phyloP scores from a whole-genome alignment of 2,888 invertebrate genomes.

The Idaea dimidiata region DNA sequence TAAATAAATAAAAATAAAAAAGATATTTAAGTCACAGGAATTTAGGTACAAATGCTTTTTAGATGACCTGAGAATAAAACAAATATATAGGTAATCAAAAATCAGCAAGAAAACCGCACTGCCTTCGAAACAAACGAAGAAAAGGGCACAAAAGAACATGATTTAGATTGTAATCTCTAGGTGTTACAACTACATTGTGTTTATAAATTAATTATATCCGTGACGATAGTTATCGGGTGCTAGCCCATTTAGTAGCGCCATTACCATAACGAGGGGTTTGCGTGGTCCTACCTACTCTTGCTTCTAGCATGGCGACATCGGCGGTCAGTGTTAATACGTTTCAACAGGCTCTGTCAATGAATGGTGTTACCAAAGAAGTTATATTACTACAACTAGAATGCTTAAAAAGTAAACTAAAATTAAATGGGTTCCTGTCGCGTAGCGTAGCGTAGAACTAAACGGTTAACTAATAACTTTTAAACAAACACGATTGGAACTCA shows the following conservation, averaged over 20 bases:
- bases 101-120: conserved; percentile 7
- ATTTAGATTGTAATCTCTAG: conserved; percentile 6
- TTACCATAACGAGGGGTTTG: background rate
- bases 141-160: background rate
- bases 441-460: no score
- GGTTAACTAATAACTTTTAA: no score
- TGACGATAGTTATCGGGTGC: conserved; percentile 27
- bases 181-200: conserved; percentile 23
- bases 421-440: no score
- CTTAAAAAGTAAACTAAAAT: no score
- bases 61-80: no score
- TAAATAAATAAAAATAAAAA: no score
- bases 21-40: no score
- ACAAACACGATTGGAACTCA: no score
- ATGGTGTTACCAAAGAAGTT: background rate
- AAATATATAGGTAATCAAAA: background rate
- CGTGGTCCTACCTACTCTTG: background rate
- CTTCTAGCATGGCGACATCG: background rate
- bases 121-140: background rate
- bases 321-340: background rate
- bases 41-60: no score
- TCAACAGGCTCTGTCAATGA: background rate
- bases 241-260: conserved; percentile 14
- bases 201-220: conserved; percentile 32
- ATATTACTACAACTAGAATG: no score